These are phyloP conservation scores for Barnardius zonarius DNA, from an alignment of 2,113 vertebrate genomes.

Conservation along the genomic window DNA sequence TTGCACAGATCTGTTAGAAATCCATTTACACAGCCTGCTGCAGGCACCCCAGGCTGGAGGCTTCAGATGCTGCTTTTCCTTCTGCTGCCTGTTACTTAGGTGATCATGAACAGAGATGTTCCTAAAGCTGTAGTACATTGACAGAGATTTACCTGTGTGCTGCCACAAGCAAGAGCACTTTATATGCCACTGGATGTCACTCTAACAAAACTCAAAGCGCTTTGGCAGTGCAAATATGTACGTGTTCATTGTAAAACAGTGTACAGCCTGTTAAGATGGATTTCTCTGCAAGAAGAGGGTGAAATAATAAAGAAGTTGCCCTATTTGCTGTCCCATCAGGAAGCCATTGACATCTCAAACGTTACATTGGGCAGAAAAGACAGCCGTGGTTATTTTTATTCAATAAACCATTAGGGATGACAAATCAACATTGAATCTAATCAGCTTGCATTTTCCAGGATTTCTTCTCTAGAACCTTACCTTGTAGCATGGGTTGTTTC, in stretches of 20 bases:
- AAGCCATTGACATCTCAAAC: background rate
- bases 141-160: background rate
- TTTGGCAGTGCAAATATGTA: background rate
- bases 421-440: background rate
- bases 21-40: background rate
- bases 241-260: background rate
- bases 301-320: background rate
- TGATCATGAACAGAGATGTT: background rate
- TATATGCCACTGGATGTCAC: slow-evolving; percentile 31
- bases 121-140: background rate
- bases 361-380: background rate
- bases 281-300: background rate
- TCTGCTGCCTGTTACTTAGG: background rate
- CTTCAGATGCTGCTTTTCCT: background rate
- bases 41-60: background rate
- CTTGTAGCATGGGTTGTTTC: background rate
- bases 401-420: background rate
- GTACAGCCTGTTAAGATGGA: background rate
- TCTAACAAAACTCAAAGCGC: background rate
- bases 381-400: background rate
- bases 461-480: background rate
- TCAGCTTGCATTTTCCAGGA: background rate
- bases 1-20: background rate
- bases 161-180: background rate
- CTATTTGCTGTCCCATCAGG: background rate